Evolutionary conservation across 1,140 invertebrate genomes (phyloP).

Genomic region (Vollenhovia emeryi): DNA sequence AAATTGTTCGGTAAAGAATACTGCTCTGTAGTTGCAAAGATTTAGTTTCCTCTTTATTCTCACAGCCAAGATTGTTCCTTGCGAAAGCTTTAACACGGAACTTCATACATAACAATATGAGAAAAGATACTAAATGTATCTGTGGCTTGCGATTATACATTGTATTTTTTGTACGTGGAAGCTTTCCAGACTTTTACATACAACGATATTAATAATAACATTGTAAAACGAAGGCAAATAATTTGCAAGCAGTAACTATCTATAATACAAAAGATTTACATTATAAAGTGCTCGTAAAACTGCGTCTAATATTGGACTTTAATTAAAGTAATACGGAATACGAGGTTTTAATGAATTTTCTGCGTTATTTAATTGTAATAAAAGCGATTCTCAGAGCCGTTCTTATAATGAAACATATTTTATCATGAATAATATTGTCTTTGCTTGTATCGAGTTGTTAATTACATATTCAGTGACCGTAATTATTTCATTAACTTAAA

Average conservation of each 20-base stretch:
- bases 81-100: too few relatives aligned
- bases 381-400: not conserved
- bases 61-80: too few relatives aligned
- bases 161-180: not conserved
- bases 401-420: not conserved
- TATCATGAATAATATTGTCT: not conserved
- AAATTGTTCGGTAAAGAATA: too few relatives aligned
- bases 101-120: too few relatives aligned
- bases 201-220: conserved; percentile 8
- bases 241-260: not conserved
- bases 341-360: conserved; percentile 13
- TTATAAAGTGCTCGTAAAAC: conserved; percentile 5
- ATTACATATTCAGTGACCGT: not conserved
- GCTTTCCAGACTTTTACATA: not conserved
- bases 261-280: conserved; percentile 17
- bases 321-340: conserved; percentile 10
- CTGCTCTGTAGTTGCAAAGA: too few relatives aligned
- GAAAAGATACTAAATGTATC: not conserved
- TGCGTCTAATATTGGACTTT: conserved; percentile 20
- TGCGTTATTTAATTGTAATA: conserved; percentile 30
- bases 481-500: not conserved
- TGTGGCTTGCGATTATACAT: not conserved
- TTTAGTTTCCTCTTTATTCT: too few relatives aligned
- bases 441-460: not conserved
- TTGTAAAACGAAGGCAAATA: not conserved